phyloP scores from a whole-genome alignment of 2,797 vertebrate species.

The Myripristis jacobus region DNA sequence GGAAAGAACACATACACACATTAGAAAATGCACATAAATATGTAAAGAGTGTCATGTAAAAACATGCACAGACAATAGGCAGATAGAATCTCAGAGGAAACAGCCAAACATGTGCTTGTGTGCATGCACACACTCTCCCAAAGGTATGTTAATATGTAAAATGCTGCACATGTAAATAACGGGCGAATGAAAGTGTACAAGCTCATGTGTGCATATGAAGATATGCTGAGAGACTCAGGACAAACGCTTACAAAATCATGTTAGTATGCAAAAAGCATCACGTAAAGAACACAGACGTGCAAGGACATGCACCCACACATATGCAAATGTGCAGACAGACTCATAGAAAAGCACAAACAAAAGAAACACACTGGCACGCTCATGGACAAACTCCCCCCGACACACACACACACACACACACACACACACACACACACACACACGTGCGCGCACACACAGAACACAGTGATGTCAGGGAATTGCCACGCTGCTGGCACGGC shows the following conservation, averaged over 20 bases:
- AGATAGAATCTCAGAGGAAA: slow-evolving; percentile 18
- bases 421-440: neutral
- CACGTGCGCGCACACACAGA: neutral
- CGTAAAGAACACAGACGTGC: slow-evolving; percentile 19
- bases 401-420: slow-evolving; percentile 8
- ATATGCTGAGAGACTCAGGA: slow-evolving; percentile 15
- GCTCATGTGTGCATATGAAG: slow-evolving; percentile 3
- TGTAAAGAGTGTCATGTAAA: slow-evolving; percentile 14
- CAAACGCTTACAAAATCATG: slow-evolving; percentile 1
- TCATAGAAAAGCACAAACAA: neutral
- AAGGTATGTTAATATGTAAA: slow-evolving; percentile 15
- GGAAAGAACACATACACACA: neutral
- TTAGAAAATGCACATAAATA: slow-evolving; percentile 12
- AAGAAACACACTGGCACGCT: slow-evolving; percentile 21
- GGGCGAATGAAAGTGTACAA: slow-evolving; percentile 9
- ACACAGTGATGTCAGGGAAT: slow-evolving; percentile 31
- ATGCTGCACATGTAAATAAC: too few species aligned
- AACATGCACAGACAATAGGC: slow-evolving; percentile 18
- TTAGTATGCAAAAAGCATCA: slow-evolving; percentile 22
- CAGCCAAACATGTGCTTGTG: neutral
- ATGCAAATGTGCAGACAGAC: slow-evolving; percentile 47
- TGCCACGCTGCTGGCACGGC: slow-evolving; percentile 59
- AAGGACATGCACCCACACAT: slow-evolving; percentile 4
- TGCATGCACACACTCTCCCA: slow-evolving; percentile 7
- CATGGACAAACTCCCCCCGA: slow-evolving; percentile 14